Base-by-base conservation (phyloP, 2,797 vertebrate species). In the Sebastes nivosus region DNA sequence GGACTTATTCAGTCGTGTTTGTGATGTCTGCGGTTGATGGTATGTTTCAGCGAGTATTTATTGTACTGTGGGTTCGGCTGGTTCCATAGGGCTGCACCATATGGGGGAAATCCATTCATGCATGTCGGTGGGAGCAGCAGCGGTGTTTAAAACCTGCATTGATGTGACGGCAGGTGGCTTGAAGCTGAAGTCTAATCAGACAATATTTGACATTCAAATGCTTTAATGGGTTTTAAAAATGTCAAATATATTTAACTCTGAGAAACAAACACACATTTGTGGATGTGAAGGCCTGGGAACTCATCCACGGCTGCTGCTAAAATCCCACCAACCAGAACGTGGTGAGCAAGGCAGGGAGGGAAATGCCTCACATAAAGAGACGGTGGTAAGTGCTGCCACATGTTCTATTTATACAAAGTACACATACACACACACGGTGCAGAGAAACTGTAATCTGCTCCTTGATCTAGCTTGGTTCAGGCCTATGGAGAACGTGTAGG, bases 351-450 rank as follows among this genome's bases (percentile, higher is more conserved):
- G 82, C 85, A 83, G 82, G 83, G 81, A 91, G 90, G 92, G 91
- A 92, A 93, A 92, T 91, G 77, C 89, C 84, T 91, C 86, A 88
- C 88, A 90, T 92, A 88, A 88, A 81, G 83, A 84, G 84, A 77
- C 77, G 70, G 71, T 85, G 87, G 84, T 95, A 95, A 96, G 93
- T 90, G 87, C 84, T 95, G 92, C 94, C 95, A 95, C 91, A 95
- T 95, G 94, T 91, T 89, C 91, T 93, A 91, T 93, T 93, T 94
- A 89, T 92, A 79, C 83, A 74, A 58, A 79, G 65, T 4, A 16
- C 72, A 38, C 30, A 70, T 32, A 34, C 73, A 55, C 67, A 80
- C 75, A 75, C 66, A 66, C 29, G 46, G 14, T 8, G 64, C 27
- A 80, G 14, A 72, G 67, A 58, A 83, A 73, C 72, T 59, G 57